Conservation (phyloP, 2,113 vertebrate genomes). For the Platysternon megacephalum region DNA sequence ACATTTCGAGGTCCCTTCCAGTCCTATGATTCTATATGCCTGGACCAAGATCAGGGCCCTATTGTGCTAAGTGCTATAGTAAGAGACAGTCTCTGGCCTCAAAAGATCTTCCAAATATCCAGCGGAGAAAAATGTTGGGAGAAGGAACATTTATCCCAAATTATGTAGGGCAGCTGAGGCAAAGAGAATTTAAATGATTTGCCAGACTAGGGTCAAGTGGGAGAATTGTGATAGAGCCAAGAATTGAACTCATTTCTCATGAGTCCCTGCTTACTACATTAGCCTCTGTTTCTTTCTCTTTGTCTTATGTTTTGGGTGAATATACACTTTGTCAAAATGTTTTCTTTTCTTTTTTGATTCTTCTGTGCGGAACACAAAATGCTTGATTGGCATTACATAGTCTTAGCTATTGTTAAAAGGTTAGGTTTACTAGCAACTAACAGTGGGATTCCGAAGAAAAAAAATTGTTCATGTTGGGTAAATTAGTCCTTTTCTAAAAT, state of each 20-base stretch:
- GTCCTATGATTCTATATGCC: neutral
- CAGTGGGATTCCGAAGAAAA: neutral
- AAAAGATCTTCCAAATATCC: no score
- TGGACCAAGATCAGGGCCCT: neutral
- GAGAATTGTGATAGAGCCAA: neutral
- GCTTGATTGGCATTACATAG: no score
- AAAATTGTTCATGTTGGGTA: neutral
- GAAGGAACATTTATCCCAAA: neutral
- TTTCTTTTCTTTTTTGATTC: neutral
- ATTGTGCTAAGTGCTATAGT: accelerated
- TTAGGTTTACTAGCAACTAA: neutral
- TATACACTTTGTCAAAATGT: neutral
- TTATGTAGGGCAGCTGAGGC: neutral
- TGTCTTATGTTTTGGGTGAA: neutral
- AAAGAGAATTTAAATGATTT: neutral
- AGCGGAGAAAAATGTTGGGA: neutral
- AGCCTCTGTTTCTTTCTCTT: neutral
- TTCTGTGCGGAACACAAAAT: neutral
- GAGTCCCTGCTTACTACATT: neutral
- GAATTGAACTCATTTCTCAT: neutral
- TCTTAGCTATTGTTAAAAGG: neutral
- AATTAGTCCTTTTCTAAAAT: neutral
- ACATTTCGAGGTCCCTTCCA: no score
- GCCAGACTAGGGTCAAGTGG: neutral
- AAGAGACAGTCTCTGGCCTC: no score